These are phyloP conservation scores for Cossypha heuglini DNA, from an alignment of 2,797 vertebrate genomes.

Conservation along the genomic window DNA sequence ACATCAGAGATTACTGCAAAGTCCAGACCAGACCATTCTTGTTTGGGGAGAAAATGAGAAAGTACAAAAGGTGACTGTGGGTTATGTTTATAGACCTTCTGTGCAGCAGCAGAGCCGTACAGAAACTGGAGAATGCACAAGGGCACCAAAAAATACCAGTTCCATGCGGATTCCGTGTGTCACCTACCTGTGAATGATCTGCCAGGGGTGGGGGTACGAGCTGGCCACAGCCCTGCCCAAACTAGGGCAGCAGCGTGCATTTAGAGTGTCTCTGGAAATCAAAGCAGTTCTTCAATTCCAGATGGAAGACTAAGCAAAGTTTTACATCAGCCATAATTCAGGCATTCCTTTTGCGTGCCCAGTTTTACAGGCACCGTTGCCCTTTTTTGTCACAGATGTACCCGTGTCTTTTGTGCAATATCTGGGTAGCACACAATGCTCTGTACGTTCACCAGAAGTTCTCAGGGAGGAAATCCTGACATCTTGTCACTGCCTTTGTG, in stretches of 20 bases:
- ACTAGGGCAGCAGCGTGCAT: background rate
- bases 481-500: background rate
- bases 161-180: background rate
- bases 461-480: background rate
- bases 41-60: constrained; percentile 52
- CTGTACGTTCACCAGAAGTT: background rate
- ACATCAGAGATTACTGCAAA: constrained; percentile 41
- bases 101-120: background rate
- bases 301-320: background rate
- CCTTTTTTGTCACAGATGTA: background rate
- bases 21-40: constrained; percentile 45
- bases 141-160: constrained; percentile 41
- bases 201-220: background rate
- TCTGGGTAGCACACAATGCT: background rate
- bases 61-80: constrained; percentile 68
- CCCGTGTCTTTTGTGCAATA: background rate
- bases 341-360: background rate
- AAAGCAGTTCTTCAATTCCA: background rate
- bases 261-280: background rate
- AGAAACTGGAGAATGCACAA: constrained; percentile 44
- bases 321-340: background rate
- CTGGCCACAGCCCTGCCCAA: background rate
- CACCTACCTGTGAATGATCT: constrained; percentile 33
- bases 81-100: constrained; percentile 61
- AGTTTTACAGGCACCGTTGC: background rate